phyloP scores from a whole-genome alignment of 2,797 vertebrate genomes.

The Acomys russatus region DNA sequence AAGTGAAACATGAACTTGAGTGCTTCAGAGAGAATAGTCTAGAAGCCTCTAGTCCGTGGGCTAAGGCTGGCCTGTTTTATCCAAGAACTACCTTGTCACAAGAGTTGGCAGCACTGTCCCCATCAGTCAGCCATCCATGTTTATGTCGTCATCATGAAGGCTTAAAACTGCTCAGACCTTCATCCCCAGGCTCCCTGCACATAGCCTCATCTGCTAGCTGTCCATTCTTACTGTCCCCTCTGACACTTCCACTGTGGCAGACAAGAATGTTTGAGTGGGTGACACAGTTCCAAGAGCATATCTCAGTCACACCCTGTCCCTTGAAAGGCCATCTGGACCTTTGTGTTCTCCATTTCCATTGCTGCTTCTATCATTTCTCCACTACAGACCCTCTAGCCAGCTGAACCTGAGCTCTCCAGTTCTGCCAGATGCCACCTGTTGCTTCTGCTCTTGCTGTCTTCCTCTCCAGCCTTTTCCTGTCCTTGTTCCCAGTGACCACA shows the following conservation, averaged over 20 bases:
- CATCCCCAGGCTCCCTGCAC: not conserved
- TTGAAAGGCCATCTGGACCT: not conserved
- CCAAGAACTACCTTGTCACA: not conserved
- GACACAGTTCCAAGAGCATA: not conserved
- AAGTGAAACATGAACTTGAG: not conserved
- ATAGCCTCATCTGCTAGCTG: not conserved
- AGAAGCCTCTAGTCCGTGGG: no score
- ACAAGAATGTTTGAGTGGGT: not conserved
- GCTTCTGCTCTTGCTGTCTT: not conserved
- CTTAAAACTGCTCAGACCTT: not conserved
- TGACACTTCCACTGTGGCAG: not conserved
- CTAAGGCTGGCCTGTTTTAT: not conserved
- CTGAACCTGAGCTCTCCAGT: not conserved
- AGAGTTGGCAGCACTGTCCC: not conserved
- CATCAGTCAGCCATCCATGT: fast-evolving
- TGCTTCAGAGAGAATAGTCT: not conserved
- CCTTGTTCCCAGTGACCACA: not conserved
- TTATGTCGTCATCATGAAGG: not conserved
- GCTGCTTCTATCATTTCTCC: not conserved
- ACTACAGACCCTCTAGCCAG: not conserved
- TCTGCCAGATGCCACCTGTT: not conserved
- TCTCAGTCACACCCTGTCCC: not conserved
- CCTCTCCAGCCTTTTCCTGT: not conserved
- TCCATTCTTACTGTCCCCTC: not conserved
- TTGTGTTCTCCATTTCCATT: not conserved